Base-by-base conservation (phyloP, 2,888 invertebrate genomes). In the Apamea monoglypha region DNA sequence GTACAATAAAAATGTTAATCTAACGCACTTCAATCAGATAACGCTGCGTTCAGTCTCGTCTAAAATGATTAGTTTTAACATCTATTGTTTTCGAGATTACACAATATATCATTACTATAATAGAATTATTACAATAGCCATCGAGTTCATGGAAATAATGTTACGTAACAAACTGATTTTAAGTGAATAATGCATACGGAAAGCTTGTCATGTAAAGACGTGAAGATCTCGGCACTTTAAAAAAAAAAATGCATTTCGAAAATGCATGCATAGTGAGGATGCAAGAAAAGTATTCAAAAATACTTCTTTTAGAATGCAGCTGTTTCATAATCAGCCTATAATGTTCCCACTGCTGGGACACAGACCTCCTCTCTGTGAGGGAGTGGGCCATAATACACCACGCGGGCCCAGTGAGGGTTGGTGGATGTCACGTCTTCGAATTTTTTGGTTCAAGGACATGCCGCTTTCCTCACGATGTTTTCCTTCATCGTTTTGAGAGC, bases 41-140 rank as follows among this genome's bases (percentile, higher is more conserved):
- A 91, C 91, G 86, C 91, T 92, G 93, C 93, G 93, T 92, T 96
- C 96, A 96, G 96, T 96, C 96, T 96, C 96, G 90, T 93, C 96
- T 96, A 96, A 95, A 94, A 93, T 94, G 92, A 94, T 94, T 92
- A 89, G 88, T 91, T 88, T 91, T 90, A 92, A 93, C 87, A 88
- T 90, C 90, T 89, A 89, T 90, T 80, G 88, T 83, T 88, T 82
- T 83, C 79, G 90, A 90, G 91, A 91, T 88, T 91, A 91, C 74
- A 87, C 81, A 83, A 79, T 86, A 84, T 80, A 80, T 84, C 71
- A 76, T 86, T 86, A 88, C 87, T 87, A 76, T 64, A 77, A 77
- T 77, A 87, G 83, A 88, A 88, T 40, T 90, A 88, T 90, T 90
- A 76, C 64, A 74, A 70, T 61, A 76, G 7, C 40, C 77, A 81